Conservation (phyloP, 2,888 invertebrate species). For the Atethmia centrago region DNA sequence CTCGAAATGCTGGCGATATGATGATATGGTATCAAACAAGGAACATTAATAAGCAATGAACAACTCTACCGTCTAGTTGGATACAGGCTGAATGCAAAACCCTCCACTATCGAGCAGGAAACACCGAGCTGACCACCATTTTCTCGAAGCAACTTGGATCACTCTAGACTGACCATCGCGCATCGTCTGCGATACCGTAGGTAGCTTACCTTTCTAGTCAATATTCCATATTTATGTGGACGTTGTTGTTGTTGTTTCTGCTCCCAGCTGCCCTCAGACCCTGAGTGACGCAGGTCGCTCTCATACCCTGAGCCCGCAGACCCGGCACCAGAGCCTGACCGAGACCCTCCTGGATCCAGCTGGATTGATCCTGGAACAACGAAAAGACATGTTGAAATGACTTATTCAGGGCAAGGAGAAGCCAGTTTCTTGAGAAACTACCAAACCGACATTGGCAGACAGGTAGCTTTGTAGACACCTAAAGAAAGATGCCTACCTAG, state of each 20-base stretch:
- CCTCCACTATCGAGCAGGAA: no score
- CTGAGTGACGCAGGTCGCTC: conserved; percentile 87
- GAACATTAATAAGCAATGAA: no score
- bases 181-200: no score
- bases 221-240: conserved; percentile 82
- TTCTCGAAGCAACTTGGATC: no score
- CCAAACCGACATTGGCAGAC: neutral
- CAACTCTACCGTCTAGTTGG: no score
- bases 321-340: conserved; percentile 83
- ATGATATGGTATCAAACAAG: no score
- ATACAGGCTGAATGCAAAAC: no score
- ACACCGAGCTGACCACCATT: no score
- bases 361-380: conserved; percentile 77
- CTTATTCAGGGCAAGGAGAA: neutral
- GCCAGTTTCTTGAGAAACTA: neutral
- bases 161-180: no score
- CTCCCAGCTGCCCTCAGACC: conserved; percentile 85
- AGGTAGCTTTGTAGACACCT: neutral
- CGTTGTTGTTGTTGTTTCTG: conserved; percentile 78
- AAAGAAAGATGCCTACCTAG: no score
- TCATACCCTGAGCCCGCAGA: conserved; percentile 91
- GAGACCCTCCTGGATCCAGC: conserved; percentile 78
- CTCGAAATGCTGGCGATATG: no score
- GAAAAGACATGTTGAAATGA: neutral
- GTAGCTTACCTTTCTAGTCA: conserved; percentile 82